These are phyloP conservation scores for Corythornis madagascariensis DNA, from an alignment of 2,113 vertebrate species.

Conservation along the genomic window DNA sequence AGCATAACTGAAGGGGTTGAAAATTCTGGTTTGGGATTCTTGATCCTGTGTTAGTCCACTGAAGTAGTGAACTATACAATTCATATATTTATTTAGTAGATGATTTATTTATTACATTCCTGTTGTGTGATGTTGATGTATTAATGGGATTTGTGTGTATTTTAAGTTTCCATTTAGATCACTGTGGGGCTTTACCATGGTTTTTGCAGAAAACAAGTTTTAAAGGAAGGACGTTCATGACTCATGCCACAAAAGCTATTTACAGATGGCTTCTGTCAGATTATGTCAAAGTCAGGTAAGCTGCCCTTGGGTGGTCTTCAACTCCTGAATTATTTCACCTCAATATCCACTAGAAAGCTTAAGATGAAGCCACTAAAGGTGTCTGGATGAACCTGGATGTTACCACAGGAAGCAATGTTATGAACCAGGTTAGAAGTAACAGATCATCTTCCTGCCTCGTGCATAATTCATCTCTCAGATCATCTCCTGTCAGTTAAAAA, in stretches of 20 bases:
- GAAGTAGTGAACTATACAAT: not conserved
- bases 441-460: not conserved
- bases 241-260: slow-evolving; percentile 98
- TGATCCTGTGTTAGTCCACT: not conserved
- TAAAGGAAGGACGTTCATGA: slow-evolving; percentile 98
- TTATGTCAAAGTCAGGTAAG: slow-evolving; percentile 98
- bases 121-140: not conserved
- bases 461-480: not conserved
- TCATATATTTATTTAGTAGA: too few species aligned
- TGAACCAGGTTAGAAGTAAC: not conserved
- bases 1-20: not conserved
- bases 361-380: not conserved
- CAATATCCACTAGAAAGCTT: not conserved
- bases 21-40: not conserved
- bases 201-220: slow-evolving; percentile 99
- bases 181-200: slow-evolving; percentile 97
- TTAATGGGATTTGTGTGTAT: not conserved
- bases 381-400: not conserved
- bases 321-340: not conserved
- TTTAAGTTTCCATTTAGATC: slow-evolving; percentile 94
- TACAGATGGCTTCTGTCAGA: slow-evolving; percentile 98
- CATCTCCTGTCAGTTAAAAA: not conserved
- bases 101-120: too few species aligned
- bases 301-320: not conserved
- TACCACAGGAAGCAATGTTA: not conserved